A percentile compares a stretch with the other conserved stretches of the same genome.
These are phyloP conservation scores for Argyresthia goedartella DNA, from an alignment of 2,888 invertebrate species.

Conservation along the genomic window DNA sequence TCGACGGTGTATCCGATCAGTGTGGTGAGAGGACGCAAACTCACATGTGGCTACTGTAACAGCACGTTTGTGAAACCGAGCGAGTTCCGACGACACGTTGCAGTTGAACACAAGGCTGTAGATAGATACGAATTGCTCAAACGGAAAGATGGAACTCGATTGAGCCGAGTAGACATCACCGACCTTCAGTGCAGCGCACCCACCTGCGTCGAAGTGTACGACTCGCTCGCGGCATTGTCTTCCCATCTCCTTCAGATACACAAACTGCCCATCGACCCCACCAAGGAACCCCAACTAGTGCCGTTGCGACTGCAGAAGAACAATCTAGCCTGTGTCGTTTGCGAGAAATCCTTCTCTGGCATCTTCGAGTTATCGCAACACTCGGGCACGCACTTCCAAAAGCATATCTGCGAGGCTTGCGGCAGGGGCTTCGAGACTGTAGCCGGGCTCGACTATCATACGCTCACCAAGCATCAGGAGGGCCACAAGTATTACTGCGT, in stretches of 20 bases:
- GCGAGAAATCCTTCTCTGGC: neutral
- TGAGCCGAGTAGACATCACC: slow-evolving; percentile 5
- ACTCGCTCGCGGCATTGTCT: neutral
- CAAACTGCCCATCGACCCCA: neutral
- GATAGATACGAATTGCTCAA: neutral
- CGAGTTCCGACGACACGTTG: slow-evolving; percentile 7
- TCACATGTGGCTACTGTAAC: slow-evolving; percentile 8
- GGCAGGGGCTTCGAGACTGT: slow-evolving; percentile 6
- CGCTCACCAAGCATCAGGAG: neutral
- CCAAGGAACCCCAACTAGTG: neutral
- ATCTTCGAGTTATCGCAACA: neutral
- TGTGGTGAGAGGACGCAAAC: neutral
- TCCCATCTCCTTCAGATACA: slow-evolving; percentile 5
- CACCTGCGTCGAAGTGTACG: neutral
- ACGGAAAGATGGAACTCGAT: neutral
- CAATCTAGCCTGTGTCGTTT: neutral
- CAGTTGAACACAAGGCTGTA: neutral
- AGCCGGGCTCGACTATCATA: slow-evolving; percentile 1
- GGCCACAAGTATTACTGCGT: neutral
- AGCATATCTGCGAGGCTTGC: slow-evolving; percentile 8
- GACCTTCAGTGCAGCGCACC: slow-evolving; percentile 3
- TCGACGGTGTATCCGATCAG: slow-evolving; percentile 9
- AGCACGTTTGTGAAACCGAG: slow-evolving; percentile 3
- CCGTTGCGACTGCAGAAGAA: slow-evolving; percentile 1
- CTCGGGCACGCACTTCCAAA: neutral